Base-by-base conservation (phyloP, 2,888 invertebrate species). In the Drosophila dives region DNA sequence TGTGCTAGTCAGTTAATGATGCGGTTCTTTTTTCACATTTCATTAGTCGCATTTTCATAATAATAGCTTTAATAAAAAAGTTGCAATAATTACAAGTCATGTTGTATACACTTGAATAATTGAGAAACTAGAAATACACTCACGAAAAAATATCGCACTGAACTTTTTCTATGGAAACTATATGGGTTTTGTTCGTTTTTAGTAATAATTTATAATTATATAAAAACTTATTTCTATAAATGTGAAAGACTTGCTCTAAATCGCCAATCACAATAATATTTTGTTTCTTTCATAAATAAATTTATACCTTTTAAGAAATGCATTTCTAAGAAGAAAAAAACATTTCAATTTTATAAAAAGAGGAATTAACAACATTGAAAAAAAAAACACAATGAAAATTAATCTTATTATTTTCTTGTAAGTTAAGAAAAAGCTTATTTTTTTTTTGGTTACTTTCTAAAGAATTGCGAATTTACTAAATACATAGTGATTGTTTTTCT, bases 1-100 rank as follows among this genome's bases (percentile, higher is more conserved):
- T 36, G 54, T 62, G 62, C 17, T 36, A 62, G 77, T 77, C 80
- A 74, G 62, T 53, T 36, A 45, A 58, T 75, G 75, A 80, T 58
- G 61, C 33, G 55, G 56, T 72, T 68, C 48, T 68, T 79, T 66
- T 72, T 70, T 23, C 36, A 29, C 74, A 64, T 51, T 56, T 53
- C 33, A 65, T 45, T 33, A 32, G 36, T 7, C 53, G 5, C 20
- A 20, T 45, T 45, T 45, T 45, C 64, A 68, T 66, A 75, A 45
- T 36, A 40, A n/a, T 26, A 34, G 45, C n/a, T 54, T 26, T 45
- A 36, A 32, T 61, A 49, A 51, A 50, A 42, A 45, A 26, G 33
- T 34, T 10, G 26, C 33, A 20, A 68, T 45, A 38, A 55, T 60
- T 29, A 15, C 20, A 59, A 66, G 58, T 68, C 45, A 59, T 34